Percentiles rank a stretch among this genome's conserved stretches.
Conservation (phyloP, 2,113 vertebrate species). For the Myotis brandtii region DNA sequence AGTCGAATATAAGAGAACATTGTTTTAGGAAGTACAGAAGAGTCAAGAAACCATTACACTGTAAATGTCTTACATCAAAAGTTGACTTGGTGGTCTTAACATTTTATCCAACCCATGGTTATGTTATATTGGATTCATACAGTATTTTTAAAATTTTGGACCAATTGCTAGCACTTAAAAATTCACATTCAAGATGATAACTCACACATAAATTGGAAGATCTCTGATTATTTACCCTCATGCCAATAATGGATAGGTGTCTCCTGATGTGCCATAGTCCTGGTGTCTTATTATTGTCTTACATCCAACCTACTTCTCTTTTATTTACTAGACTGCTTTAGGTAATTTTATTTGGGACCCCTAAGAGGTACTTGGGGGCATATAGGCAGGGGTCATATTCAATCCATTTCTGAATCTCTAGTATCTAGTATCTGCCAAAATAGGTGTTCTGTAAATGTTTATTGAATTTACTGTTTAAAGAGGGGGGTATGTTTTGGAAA, state of each 20-base stretch:
- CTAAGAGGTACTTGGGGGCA: neutral
- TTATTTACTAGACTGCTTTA: neutral
- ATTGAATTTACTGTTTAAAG: slow-evolving; percentile 44
- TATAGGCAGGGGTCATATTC: neutral
- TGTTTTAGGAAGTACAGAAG: neutral
- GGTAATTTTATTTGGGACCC: neutral
- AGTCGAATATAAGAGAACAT: neutral
- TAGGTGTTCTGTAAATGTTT: neutral
- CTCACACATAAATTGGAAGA: neutral
- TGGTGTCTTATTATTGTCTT: neutral
- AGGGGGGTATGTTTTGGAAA: neutral
- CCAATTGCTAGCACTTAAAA: neutral
- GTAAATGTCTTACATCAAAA: neutral
- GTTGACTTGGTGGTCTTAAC: neutral
- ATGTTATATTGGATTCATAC: neutral
- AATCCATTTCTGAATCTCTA: slow-evolving; percentile 40
- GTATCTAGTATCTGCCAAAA: neutral
- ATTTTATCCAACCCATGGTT: neutral
- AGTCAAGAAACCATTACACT: slow-evolving; percentile 1
- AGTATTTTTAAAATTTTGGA: neutral
- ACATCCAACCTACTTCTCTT: neutral
- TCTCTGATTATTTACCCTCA: slow-evolving; percentile 11
- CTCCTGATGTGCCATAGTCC: neutral
- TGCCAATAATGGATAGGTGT: neutral
- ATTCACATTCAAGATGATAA: slow-evolving; percentile 45